phyloP scores from a whole-genome alignment of 2,797 vertebrate species.

The Nothura maculosa region DNA sequence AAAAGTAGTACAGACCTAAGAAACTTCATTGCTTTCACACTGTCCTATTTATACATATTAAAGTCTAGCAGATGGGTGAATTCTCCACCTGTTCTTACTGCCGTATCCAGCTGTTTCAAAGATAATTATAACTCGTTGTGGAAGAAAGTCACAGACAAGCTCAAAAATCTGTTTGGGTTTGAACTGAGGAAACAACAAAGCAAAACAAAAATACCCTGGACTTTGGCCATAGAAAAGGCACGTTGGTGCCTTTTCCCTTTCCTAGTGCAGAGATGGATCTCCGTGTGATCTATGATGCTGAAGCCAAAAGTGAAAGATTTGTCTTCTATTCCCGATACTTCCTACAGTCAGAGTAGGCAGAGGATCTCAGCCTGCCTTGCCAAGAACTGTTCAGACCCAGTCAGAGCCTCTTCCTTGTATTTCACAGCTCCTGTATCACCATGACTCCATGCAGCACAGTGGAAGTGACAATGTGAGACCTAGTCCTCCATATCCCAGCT shows the following conservation, averaged over 20 bases:
- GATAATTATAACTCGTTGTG: conserved; percentile 40
- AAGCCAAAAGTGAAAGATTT: neutral
- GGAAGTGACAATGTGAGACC: neutral
- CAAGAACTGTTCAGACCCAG: neutral
- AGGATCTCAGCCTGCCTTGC: neutral
- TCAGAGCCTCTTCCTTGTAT: neutral
- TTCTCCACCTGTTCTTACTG: conserved; percentile 51
- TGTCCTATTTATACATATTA: conserved; percentile 16
- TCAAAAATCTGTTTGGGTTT: neutral
- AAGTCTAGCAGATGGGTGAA: conserved; percentile 46
- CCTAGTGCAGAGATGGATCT: neutral
- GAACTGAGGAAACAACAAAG: neutral
- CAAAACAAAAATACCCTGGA: neutral
- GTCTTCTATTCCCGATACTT: neutral
- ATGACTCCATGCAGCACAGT: neutral
- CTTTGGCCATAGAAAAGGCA: neutral
- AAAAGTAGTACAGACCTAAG: neutral
- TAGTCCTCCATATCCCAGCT: neutral
- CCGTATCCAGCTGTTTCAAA: conserved; percentile 53
- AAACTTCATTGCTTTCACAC: neutral
- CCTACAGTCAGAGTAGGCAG: neutral
- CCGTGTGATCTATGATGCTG: neutral
- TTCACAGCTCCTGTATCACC: neutral
- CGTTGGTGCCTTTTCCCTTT: neutral
- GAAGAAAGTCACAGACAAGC: neutral